Evolutionary conservation across 1,140 invertebrate species (phyloP).

Genomic region (Oreohelix idahoensis): DNA sequence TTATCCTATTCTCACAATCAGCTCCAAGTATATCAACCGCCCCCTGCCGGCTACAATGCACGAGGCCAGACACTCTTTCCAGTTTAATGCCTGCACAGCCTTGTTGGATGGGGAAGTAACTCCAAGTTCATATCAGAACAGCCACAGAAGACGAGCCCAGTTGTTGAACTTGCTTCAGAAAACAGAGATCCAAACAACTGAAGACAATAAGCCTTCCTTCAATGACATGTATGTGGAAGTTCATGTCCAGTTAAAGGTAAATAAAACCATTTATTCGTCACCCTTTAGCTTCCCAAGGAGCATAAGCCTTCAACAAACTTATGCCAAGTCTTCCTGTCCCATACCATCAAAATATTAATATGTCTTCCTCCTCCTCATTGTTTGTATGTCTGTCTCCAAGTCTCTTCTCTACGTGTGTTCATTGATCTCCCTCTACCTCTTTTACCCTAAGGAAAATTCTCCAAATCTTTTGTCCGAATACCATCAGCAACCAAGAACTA

Average conservation of each 20-base stretch:
- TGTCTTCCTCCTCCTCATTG: no score
- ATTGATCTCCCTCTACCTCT: no score
- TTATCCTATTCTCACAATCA: neutral
- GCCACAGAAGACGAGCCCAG: slow-evolving; percentile 39
- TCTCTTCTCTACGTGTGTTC: no score
- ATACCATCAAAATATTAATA: no score
- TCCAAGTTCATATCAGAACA: slow-evolving; percentile 49
- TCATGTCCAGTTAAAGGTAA: slow-evolving; percentile 46
- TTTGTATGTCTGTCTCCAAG: no score
- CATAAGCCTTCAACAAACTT: no score
- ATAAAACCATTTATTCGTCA: no score
- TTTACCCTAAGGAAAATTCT: no score
- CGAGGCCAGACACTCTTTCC: slow-evolving; percentile 65
- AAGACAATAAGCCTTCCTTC: slow-evolving; percentile 58
- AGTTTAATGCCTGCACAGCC: slow-evolving; percentile 61
- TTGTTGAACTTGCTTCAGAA: slow-evolving; percentile 52
- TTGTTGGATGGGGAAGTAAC: slow-evolving; percentile 58
- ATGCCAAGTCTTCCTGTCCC: no score
- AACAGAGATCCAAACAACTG: slow-evolving; percentile 48
- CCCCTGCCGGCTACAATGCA: slow-evolving; percentile 56
- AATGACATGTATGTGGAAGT: slow-evolving; percentile 63
- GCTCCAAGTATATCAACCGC: slow-evolving; percentile 62
- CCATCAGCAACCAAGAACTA: no score
- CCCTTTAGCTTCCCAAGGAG: no score
- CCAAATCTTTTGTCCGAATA: no score